Base-by-base conservation (phyloP, 1,140 invertebrate species). In the Drosophila guanche region DNA sequence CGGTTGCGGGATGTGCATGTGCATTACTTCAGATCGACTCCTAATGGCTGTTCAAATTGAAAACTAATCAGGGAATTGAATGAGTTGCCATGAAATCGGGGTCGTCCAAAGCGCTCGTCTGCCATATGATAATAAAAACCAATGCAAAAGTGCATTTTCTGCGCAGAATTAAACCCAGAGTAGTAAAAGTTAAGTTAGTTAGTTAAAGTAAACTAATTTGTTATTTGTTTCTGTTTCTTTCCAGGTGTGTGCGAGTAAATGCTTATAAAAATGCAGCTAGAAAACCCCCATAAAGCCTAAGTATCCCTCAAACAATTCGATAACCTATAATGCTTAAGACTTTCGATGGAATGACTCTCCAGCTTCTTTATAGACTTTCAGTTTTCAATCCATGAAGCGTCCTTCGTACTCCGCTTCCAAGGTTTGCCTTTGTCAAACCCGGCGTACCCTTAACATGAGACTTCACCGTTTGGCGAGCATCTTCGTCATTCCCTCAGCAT, bases 11-110 rank as follows among this genome's bases (percentile, higher is more conserved):
- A 51, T 46, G 25, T 40, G 23, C 25, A n/a, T 41, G 20, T 57
- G 22, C 47, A 76, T 76, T 76, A 61, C 63, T 67, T 37, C 16
- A 66, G 73, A 79, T 57, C 58, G 61, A 53, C 52, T 52, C 46
- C 52, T 72, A 72, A 69, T 77, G 66, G 54, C 25, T 42, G 33
- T 8, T 29, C 29, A 57, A 72, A 72, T 66, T 73, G 60, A 79
- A 73, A 72, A 67, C 61, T 79, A 78, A 78, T 77, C 75, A 72
- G 52, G 41, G 55, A 61, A 76, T 65, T 63, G 69, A 57, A 42
- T 63, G 7, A 55, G 56, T 58, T 58, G 40, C 43, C 66, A 37
- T 22, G 50, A n/a, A 25, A 33, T 37, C 16, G 46, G 40, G 22
- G 22, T 33, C 4, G 12, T 33, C 23, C 4, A 12, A n/a, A 63